phyloP scores from a whole-genome alignment of 2,113 vertebrate genomes.

The Morone saxatilis region DNA sequence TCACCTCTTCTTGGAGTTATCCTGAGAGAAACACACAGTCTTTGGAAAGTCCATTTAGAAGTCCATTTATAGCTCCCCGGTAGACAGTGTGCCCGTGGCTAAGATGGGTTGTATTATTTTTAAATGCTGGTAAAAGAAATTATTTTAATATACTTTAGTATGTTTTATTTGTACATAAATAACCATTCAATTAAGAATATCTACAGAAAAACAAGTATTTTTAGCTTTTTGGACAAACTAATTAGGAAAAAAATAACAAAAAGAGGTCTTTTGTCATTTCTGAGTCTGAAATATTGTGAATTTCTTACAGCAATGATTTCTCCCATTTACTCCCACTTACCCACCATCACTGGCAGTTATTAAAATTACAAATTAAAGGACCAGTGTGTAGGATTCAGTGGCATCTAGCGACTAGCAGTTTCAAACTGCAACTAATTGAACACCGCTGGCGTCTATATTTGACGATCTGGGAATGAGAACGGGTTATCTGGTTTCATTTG shows the following conservation, averaged over 20 bases:
- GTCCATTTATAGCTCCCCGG: conserved; percentile 11
- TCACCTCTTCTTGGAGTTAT: conserved; percentile 25
- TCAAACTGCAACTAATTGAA: too few relatives aligned
- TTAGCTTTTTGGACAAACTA: background rate
- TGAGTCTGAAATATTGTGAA: too few relatives aligned
- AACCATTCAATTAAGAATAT: background rate
- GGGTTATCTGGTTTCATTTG: background rate
- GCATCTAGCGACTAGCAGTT: too few relatives aligned
- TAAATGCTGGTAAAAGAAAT: conserved; percentile 9
- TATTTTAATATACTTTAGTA: background rate
- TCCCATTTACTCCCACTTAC: too few relatives aligned
- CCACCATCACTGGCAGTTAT: too few relatives aligned
- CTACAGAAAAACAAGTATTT: background rate
- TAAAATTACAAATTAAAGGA: background rate
- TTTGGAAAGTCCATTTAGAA: conserved; percentile 34
- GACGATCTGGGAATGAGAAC: too few relatives aligned
- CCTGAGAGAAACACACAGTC: conserved; percentile 16
- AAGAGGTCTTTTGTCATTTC: too few relatives aligned
- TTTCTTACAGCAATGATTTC: too few relatives aligned
- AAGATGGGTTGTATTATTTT: background rate
- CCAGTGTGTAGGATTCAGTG: background rate
- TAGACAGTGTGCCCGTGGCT: conserved; percentile 4
- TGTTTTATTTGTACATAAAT: too few relatives aligned
- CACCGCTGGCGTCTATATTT: too few relatives aligned
- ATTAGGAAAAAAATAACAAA: background rate